Percentiles rank a stretch among this genome's conserved stretches.
These are phyloP conservation scores for Tachina lurida DNA, from an alignment of 2,888 invertebrate species.

Conservation along the genomic window DNA sequence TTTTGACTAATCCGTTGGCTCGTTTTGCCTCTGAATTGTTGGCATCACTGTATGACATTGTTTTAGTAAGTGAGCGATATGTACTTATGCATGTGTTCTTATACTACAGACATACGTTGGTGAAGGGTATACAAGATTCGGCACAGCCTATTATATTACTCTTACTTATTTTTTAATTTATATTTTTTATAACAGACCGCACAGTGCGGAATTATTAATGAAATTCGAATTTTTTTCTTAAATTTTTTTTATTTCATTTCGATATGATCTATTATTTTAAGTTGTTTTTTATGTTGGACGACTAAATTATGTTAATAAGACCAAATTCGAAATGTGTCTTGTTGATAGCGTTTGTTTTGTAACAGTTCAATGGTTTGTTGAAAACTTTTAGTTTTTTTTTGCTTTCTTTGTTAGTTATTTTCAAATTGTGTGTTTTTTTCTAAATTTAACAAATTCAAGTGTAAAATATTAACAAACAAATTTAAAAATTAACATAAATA, in stretches of 20 bases:
- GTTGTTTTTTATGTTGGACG: conserved; percentile 13
- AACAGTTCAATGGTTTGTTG: conserved; percentile 48
- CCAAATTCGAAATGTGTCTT: conserved; percentile 32
- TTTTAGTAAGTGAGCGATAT: no score
- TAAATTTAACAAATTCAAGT: conserved; percentile 31
- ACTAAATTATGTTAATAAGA: conserved; percentile 10
- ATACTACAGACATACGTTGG: no score
- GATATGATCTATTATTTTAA: conserved; percentile 37
- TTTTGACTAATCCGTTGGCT: no score
- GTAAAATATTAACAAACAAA: conserved; percentile 51
- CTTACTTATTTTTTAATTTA: not conserved
- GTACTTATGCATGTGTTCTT: no score
- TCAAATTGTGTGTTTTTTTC: not conserved
- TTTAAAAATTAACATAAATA: conserved; percentile 58
- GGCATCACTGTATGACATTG: no score
- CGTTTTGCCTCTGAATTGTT: no score
- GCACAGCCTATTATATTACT: no score
- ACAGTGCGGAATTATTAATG: conserved; percentile 58
- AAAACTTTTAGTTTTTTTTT: conserved; percentile 28
- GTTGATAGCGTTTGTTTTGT: conserved; percentile 28
- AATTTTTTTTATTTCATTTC: conserved; percentile 15
- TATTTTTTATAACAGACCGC: conserved; percentile 36
- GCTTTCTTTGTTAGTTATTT: conserved; percentile 20
- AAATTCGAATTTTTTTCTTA: conserved; percentile 9
- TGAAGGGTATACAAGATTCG: no score